These are phyloP conservation scores for Hystrix brachyura DNA, from an alignment of 2,113 vertebrate species.

Conservation along the genomic window DNA sequence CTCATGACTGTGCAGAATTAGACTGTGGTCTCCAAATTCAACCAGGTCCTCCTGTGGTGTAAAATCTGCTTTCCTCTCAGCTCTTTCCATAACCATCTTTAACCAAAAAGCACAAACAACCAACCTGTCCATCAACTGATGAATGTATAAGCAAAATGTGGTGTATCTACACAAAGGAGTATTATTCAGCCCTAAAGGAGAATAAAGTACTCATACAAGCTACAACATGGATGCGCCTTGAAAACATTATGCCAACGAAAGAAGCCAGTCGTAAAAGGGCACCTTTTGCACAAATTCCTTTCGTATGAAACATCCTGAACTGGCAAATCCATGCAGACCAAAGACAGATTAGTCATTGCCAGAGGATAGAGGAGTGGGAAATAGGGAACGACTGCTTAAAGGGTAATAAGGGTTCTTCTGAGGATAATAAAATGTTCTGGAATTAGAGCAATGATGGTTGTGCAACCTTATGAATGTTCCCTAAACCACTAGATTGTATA, in stretches of 20 bases:
- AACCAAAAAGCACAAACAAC: neutral
- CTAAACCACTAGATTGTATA: neutral
- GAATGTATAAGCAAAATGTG: neutral
- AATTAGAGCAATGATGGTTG: neutral
- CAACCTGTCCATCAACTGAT: neutral
- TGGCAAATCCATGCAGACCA: neutral
- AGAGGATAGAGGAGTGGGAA: neutral
- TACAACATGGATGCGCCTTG: neutral
- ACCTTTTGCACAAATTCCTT: neutral
- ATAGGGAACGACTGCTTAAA: neutral
- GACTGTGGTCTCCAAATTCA: neutral
- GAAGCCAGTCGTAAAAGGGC: neutral
- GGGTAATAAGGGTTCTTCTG: neutral
- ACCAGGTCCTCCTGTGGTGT: neutral
- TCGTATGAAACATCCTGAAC: neutral
- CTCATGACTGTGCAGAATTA: neutral
- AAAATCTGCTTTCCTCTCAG: neutral
- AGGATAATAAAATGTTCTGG: neutral
- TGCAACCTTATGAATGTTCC: neutral
- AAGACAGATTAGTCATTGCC: neutral
- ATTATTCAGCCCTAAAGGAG: neutral
- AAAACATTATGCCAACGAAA: neutral
- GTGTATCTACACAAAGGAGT: neutral
- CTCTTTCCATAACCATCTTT: neutral
- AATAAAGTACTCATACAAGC: neutral